These are phyloP conservation scores for Teinopalpus imperialis DNA, from an alignment of 2,888 invertebrate species.

Conservation along the genomic window DNA sequence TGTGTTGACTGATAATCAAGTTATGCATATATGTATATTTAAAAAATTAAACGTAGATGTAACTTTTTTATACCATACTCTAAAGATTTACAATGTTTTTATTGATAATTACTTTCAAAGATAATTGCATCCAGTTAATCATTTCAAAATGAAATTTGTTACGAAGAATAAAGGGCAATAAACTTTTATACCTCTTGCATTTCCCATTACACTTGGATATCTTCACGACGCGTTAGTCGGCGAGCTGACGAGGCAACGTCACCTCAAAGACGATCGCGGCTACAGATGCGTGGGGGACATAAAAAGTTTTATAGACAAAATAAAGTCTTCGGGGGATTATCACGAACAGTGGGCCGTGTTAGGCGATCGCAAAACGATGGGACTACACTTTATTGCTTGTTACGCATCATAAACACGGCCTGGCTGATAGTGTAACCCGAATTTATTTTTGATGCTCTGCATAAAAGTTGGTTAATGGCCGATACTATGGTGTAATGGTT, in stretches of 20 bases:
- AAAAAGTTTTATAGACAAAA: conserved; percentile 70
- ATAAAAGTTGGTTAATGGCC: conserved; percentile 65
- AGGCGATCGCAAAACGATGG: conserved; percentile 73
- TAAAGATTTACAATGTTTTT: too few relatives aligned
- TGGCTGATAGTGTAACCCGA: conserved; percentile 60
- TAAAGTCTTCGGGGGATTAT: conserved; percentile 72
- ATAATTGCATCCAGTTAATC: too few relatives aligned
- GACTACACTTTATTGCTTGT: conserved; percentile 77
- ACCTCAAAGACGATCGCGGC: conserved; percentile 52
- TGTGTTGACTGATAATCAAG: too few relatives aligned
- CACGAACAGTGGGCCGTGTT: conserved; percentile 54
- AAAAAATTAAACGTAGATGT: too few relatives aligned
- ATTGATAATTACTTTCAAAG: too few relatives aligned
- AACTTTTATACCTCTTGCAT: conserved; percentile 17
- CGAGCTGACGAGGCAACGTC: conserved; percentile 64
- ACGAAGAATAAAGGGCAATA: too few relatives aligned
- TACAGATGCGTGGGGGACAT: conserved; percentile 53
- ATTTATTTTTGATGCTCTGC: conserved; percentile 54
- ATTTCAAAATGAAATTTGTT: too few relatives aligned
- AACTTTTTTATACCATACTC: too few relatives aligned
- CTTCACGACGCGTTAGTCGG: conserved; percentile 44
- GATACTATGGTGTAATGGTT: conserved; percentile 37
- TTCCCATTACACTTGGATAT: conserved; percentile 22
- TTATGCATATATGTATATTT: too few relatives aligned
- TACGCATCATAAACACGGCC: conserved; percentile 73